Base-by-base conservation (phyloP, 2,888 invertebrate species). In the Drosophila nigricruria region DNA sequence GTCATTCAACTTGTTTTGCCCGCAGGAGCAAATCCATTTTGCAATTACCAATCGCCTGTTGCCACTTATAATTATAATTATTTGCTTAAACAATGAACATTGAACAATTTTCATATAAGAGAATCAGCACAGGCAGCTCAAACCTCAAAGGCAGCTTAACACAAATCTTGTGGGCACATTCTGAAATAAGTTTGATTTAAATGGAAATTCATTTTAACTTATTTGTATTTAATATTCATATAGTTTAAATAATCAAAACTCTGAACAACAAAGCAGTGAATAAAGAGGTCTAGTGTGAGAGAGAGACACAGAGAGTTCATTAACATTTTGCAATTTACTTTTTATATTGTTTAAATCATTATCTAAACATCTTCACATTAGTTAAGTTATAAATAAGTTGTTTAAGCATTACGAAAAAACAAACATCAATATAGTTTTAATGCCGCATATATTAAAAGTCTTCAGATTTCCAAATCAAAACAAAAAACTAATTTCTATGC, bases 11-110 rank as follows among this genome's bases (percentile, higher is more conserved):
- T 69, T 71, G 72, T 82, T 78, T 79, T 71, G 87, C 89, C 89
- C 72, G 87, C 87, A 84, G 89, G 87, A 84, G 87, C 69, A 70
- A 81, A 85, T 56, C 59, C 78, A 85, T 82, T 82, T 88, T 65
- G 81, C 85, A 88, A 85, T 88, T 87, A 82, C 64, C 65, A 18
- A 58, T 84, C 61, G 54, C 66, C 68, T 50, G 53, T 68, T 59
- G 88, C 64, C 77, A 56, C 72, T 70, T 75, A 34, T 47, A 80
- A 82, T 88, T 85, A 85, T 82, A 73, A 86, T 77, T 73, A 86
- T 73, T 77, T 69, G 57, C 57, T 53, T 49, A 62, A 65, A 66
- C 61, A 63, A 66, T 71, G 56, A 53, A 63, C 57, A 43, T 40
- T 68, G 36, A 66, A 68, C 70, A 68, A 73, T 73, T 54, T 58